A percentile compares a stretch with the other conserved stretches of the same genome.
These are phyloP conservation scores for Cepaea hortensis DNA, from an alignment of 2,888 invertebrate species.

Conservation along the genomic window DNA sequence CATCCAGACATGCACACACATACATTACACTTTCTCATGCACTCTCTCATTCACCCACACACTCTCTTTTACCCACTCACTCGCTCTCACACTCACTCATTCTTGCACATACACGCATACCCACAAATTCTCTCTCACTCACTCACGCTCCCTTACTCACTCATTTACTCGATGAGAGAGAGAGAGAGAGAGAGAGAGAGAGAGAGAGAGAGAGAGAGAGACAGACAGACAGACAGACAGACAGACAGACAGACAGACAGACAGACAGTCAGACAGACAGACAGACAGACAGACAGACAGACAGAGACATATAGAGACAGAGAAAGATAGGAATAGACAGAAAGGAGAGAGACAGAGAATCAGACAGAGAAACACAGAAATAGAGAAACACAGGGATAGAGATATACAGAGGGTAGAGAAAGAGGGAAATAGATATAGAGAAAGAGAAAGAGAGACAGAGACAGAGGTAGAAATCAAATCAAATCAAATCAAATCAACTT, in stretches of 20 bases:
- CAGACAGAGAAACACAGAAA: neutral
- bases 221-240: constrained; percentile 14
- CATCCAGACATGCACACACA: too few relatives aligned
- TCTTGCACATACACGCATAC: too few relatives aligned
- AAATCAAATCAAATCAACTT: too few relatives aligned
- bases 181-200: neutral
- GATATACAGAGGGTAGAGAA: neutral
- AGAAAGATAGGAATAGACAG: neutral
- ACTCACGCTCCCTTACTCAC: too few relatives aligned
- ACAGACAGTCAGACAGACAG: neutral
- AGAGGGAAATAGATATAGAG: neutral
- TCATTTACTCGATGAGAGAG: too few relatives aligned
- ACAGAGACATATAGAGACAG: neutral
- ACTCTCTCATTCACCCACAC: too few relatives aligned
- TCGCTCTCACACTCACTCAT: too few relatives aligned
- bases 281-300: neutral
- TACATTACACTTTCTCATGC: too few relatives aligned
- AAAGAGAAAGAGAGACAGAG: neutral
- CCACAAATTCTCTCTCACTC: too few relatives aligned
- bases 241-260: constrained; percentile 1
- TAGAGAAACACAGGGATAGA: neutral
- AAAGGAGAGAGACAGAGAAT: neutral
- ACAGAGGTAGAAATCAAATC: too few relatives aligned
- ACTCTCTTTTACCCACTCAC: too few relatives aligned
- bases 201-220: constrained; percentile 20